Percentiles rank a stretch among this genome's conserved stretches.
phyloP scores from a whole-genome alignment of 2,888 invertebrate species.

The Heliconius hortense region DNA sequence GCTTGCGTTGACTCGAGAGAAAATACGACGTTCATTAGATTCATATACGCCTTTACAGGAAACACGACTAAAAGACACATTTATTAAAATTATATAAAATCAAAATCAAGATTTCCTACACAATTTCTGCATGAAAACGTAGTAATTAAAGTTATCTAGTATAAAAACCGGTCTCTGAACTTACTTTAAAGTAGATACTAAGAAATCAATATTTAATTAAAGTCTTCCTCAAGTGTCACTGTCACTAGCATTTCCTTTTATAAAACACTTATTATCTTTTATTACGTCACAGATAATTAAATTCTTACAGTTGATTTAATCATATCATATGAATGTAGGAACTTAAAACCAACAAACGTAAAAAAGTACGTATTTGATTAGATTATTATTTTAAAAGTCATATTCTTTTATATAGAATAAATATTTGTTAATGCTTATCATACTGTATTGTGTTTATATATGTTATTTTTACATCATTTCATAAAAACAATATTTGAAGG shows the following conservation, averaged over 20 bases:
- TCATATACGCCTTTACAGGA: no score
- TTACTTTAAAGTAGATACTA: neutral
- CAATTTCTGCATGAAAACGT: neutral
- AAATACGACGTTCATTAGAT: no score
- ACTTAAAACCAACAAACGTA: neutral
- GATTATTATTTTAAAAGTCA: no score
- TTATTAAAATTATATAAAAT: neutral
- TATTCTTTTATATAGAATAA: no score
- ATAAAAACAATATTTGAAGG: no score
- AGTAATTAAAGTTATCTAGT: neutral
- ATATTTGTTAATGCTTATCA: no score
- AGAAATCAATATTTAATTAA: constrained; percentile 24
- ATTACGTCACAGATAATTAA: constrained; percentile 7
- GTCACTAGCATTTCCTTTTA: neutral
- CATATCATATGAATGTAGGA: neutral
- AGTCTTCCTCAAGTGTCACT: neutral
- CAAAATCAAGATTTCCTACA: neutral
- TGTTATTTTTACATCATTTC: no score
- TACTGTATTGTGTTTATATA: no score
- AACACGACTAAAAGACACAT: neutral
- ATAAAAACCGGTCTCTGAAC: neutral
- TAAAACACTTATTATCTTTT: constrained; percentile 10
- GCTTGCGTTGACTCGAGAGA: no score
- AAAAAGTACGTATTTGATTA: no score
- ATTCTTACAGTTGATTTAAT: neutral